A percentile compares a stretch with the other conserved stretches of the same genome.
Evolutionary conservation across 2,888 invertebrate genomes (phyloP).

Genomic region (Mesorhabditis sp.): DNA sequence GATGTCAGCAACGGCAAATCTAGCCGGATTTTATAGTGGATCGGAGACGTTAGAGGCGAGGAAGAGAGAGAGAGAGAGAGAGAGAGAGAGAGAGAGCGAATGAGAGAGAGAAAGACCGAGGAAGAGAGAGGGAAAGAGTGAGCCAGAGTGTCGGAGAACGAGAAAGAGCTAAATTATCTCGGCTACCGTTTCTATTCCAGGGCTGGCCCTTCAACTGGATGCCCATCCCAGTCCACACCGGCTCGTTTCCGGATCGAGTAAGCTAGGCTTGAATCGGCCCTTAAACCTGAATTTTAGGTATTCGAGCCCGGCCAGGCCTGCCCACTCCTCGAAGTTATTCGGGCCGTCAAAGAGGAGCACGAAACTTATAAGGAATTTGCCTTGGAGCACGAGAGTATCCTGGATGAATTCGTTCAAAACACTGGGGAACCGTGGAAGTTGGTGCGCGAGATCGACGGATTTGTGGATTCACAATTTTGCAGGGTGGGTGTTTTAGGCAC

Average conservation of each 20-base stretch:
- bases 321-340: background rate
- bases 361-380: too few relatives aligned
- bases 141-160: too few relatives aligned
- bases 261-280: too few relatives aligned
- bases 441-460: background rate
- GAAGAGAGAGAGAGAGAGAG: too few relatives aligned
- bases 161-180: too few relatives aligned
- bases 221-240: background rate
- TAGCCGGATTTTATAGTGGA: background rate
- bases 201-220: conserved; percentile 6
- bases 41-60: background rate
- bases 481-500: too few relatives aligned
- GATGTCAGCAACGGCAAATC: background rate
- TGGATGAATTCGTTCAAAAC: background rate
- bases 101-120: too few relatives aligned
- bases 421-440: background rate
- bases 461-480: background rate
- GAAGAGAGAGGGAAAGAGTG: too few relatives aligned
- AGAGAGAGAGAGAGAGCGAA: too few relatives aligned
- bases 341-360: too few relatives aligned
- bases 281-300: background rate
- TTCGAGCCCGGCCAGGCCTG: background rate
- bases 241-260: background rate
- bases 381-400: too few relatives aligned
- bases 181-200: too few relatives aligned